Evolutionary conservation across 2,888 invertebrate species (phyloP), one percentile per base, ranked within the genome.

Genomic region (Physocephala rufipes): DNA sequence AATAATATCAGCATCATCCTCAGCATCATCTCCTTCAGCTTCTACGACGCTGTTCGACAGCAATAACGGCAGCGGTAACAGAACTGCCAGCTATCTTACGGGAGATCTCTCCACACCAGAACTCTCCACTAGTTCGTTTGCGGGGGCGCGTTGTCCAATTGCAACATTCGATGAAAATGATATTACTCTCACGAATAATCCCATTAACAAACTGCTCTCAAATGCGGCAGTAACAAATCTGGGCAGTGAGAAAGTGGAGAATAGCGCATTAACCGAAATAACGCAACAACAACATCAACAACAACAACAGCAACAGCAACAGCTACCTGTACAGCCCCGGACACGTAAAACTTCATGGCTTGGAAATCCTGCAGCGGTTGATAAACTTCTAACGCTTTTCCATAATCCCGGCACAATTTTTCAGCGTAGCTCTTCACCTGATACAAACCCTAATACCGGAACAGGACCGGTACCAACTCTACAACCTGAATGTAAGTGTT

Each of bases 371-470:
- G 88, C 90, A 9, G 89, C 90, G 79, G 85, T 92, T 66, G 91
- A 91, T 74, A 91, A 90, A 79, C 82, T 92, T 2, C 79, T 91
- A 0, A 91, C 90, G 30, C 78, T 92, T 2, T 91, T 92, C 80
- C 90, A 91, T 75, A 89, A 90, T 80, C 90, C 91, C 0, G 87
- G 88, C 65, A 89, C 88, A 76, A 82, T 91, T 66, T 91, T 91
- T 78, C 88, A 90, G 13, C 88, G 90, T 76, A 86, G 81, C 70
- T 80, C 80, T 67, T 84, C 83, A 16, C 84, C 77, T 30, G 86
- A 79, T 74, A 9, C 9, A 4, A 36, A 9, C 36, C 75, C 77
- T 0, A 81, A 73, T 55, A 81, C 72, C 62, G 75, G 78, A 45
- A 76, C 76, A 62, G 55, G 76, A 53, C 77, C 79, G 30, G 51